Evolutionary conservation across 2,797 vertebrate genomes (phyloP), one percentile per base, ranked within the genome.

Genomic region (Coregonus ussuriensis): DNA sequence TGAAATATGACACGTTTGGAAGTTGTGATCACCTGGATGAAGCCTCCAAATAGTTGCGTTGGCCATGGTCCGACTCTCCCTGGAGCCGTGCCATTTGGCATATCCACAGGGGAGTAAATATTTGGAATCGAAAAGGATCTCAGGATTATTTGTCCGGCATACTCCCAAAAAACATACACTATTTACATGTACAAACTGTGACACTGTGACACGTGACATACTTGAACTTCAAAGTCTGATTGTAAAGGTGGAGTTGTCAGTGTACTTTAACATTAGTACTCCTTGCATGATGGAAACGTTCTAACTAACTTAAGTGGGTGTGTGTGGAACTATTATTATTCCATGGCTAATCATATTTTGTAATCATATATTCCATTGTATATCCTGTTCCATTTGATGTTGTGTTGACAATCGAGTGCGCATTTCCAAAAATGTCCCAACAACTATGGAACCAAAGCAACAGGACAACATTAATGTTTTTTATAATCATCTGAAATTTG

Each of bases 401-500:
- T 25, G n/a, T 3, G 21, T 62, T 62, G 59, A 25, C 21, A 62
- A 62, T 62, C 9, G 21, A 62, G 59, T 62, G 7, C 7, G 9
- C 59, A 62, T 62, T 62, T 62, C 21, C 59, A 25, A 25, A 25
- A 25, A n/a, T 62, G 41, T 47, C 7, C 59, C n/a, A 62, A 25
- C 21, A 62, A 62, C 59, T 25, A 3, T n/a, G n/a, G 59, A 62
- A 62, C 59, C n/a, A 62, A 62, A 62, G 6, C 6, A 21, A 62
- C 59, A 13, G 59, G 59, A 62, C 59, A 25, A 62, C n/a, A 7
- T 62, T 21, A 4, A 93, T 93, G 88, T 89, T 77, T 77, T 47
- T 47, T 47, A 47, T 9, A 47, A 9, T 47, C 41, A 47, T 47
- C 41, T 74, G 74, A 81, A 77, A 3, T 86, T 84, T 83, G 7